A percentile compares a stretch with the other conserved stretches of the same genome.
Evolutionary conservation across 2,888 invertebrate species (phyloP).

Genomic region (Limnephilus marmoratus): DNA sequence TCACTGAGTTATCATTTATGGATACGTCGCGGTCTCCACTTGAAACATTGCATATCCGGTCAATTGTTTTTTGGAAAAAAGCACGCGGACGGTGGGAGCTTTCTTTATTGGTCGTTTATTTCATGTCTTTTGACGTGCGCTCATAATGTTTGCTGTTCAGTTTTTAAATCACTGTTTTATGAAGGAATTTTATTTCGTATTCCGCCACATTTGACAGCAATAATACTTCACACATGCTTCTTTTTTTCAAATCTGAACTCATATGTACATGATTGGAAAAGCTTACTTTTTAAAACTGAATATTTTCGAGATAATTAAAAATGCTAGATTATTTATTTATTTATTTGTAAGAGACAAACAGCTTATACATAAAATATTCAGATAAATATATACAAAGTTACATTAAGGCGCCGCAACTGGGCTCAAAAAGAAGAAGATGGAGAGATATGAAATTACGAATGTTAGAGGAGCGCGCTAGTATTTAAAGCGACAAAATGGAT

Average conservation of each 20-base stretch:
- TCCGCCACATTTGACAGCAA: background rate
- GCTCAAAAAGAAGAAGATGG: no score
- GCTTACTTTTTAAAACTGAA: background rate
- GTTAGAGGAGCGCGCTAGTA: no score
- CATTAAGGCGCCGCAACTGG: no score
- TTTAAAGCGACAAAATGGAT: no score
- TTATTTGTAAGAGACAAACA: no score
- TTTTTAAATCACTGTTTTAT: constrained; percentile 5
- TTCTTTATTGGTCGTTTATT: constrained; percentile 53
- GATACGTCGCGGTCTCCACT: constrained; percentile 44
- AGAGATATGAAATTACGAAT: no score
- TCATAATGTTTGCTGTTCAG: background rate
- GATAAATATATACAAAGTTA: no score
- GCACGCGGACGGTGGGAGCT: constrained; percentile 19
- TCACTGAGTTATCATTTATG: constrained; percentile 51
- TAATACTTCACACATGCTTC: background rate
- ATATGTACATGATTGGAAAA: background rate
- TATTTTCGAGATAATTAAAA: no score
- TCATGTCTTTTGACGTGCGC: constrained; percentile 22
- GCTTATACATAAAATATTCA: no score
- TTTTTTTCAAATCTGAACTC: background rate
- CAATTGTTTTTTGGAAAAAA: constrained; percentile 52
- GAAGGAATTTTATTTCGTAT: background rate
- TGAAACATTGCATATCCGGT: constrained; percentile 54
- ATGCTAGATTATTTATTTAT: no score